Evolutionary conservation across 2,888 invertebrate species (phyloP).

Genomic region (Pterostichus madidus): DNA sequence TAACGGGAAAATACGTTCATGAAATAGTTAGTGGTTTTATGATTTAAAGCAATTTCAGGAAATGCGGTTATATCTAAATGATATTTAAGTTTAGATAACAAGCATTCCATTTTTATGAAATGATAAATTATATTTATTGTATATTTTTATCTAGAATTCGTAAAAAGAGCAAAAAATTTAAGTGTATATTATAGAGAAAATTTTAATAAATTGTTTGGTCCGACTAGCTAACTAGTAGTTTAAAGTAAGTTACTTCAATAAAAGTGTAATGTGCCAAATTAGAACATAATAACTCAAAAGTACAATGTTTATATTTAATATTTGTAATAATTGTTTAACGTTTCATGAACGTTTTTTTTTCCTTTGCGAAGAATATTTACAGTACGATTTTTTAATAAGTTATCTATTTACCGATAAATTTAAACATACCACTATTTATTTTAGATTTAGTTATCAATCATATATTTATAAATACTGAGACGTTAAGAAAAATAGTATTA

Average conservation of each 20-base stretch:
- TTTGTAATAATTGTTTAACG: not conserved
- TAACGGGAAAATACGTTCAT: constrained; percentile 31
- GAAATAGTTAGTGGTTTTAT: constrained; percentile 22
- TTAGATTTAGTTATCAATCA: constrained; percentile 18
- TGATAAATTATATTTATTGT: not conserved
- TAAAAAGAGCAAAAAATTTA: not conserved
- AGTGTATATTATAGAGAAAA: not conserved
- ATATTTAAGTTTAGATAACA: constrained; percentile 28
- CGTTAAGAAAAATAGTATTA: constrained; percentile 12
- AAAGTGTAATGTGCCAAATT: constrained; percentile 24
- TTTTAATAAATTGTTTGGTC: too few relatives aligned
- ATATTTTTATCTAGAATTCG: not conserved
- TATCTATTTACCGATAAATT: constrained; percentile 16
- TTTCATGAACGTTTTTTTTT: constrained; percentile 19
- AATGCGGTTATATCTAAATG: constrained; percentile 36
- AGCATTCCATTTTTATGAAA: constrained; percentile 6
- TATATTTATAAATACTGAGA: constrained; percentile 4
- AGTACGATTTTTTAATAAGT: not conserved
- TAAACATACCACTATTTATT: constrained; percentile 35
- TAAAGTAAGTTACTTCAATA: constrained; percentile 2
- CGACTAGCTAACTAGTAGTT: too few relatives aligned
- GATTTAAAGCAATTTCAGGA: not conserved
- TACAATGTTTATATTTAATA: not conserved
- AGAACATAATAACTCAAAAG: constrained; percentile 2
- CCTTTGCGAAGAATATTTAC: not conserved